Base-by-base conservation (phyloP, 2,113 vertebrate species). In the Poeciliopsis occidentalis region DNA sequence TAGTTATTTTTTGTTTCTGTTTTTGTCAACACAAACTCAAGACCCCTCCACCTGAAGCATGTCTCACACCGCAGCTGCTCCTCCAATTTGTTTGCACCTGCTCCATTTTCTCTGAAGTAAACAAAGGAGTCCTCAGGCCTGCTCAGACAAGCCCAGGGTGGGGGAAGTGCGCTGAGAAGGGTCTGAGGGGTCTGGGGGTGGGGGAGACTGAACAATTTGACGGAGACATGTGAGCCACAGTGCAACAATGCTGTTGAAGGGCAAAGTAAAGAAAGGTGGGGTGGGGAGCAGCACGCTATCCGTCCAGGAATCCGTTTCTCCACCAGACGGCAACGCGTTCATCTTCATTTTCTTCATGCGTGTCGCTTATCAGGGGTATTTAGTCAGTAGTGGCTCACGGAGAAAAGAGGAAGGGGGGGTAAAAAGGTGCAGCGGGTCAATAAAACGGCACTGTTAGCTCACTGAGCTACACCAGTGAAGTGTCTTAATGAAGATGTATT, bases 121-220 rank as follows among this genome's bases (percentile, higher is more conserved):
- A 88, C 85, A 87, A 87, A 82, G 70, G 62, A 83, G 75, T 67
- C 80, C 73, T 80, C 54, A 1, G 60, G 80, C 74, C 67, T 39
- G 70, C 69, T n/a, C 85, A 85, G 89, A 74, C 75, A 79, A 31
- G 84, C 74, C 83, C 78, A 72, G 67, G 0, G 1, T 62, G 80
- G 67, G 80, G 39, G 39, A 13, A 13, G 11, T 64, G 79, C 77
- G 74, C 84, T 70, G 75, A 22, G 34, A 19, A 17, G 44, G 5
- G 13, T 0, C 0, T 47, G 4, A 34, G 73, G 77, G 77, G 78
- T 82, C 27, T 81, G 67, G 68, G 86, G 82, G 73, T 60, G 44
- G 30, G 13, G 1, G 68, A 74, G 12, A 29, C 1, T 67, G 39
- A 41, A 79, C 79, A 69, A 67, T 74, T 67, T 11, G 71, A 70